These are phyloP conservation scores for Macrotus californicus DNA, from an alignment of 2,113 vertebrate genomes.

Conservation along the genomic window DNA sequence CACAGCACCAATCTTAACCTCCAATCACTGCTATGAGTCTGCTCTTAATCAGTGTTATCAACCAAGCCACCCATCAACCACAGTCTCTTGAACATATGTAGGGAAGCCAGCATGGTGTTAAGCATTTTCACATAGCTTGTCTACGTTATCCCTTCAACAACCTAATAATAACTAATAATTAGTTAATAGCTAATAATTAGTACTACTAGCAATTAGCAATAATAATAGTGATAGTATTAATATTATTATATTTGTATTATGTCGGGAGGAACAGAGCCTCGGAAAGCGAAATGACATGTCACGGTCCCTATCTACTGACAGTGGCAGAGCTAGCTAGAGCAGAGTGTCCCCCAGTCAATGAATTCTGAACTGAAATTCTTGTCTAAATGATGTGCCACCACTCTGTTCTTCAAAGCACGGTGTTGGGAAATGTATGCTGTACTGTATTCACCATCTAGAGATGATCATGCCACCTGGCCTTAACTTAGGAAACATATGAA, in stretches of 20 bases:
- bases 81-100: neutral
- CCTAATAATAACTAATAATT: neutral
- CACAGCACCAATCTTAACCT: conserved; percentile 13
- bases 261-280: neutral
- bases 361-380: conserved; percentile 14
- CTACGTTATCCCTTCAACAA: neutral
- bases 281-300: neutral
- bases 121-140: neutral
- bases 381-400: neutral
- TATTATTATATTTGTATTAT: neutral
- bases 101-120: neutral
- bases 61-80: neutral
- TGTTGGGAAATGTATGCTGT: neutral
- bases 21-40: conserved; percentile 21
- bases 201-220: neutral
- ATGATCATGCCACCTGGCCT: neutral
- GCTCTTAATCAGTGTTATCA: neutral
- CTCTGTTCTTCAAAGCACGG: neutral
- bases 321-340: neutral
- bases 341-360: neutral
- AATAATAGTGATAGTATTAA: neutral
- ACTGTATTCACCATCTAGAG: neutral
- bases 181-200: neutral
- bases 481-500: neutral
- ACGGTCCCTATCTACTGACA: neutral